Evolutionary conservation across 2,113 vertebrate genomes (phyloP), one percentile per base, ranked within the genome.

Genomic region (Gymnogyps californianus): DNA sequence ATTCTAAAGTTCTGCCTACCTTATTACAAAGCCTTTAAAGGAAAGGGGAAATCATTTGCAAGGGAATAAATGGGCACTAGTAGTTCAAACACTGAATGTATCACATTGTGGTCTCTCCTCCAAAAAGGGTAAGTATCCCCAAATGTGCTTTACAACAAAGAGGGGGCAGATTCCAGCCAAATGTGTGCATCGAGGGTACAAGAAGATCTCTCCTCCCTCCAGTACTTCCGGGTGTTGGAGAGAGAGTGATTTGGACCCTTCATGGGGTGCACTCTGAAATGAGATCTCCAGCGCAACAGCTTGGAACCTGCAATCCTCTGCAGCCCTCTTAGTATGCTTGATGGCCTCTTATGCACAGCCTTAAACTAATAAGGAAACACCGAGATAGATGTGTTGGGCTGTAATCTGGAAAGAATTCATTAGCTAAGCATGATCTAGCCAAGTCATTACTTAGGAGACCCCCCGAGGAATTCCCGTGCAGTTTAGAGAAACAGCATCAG

Each of bases 11-110:
- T 93, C 76, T 96, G 52, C 92, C 83, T 89, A 76, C 79, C 70
- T 95, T 91, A 83, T 94, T 97, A 92, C 47, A 92, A 97, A 87
- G 28, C 47, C 82, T 90, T 92, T 95, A 86, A 96, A 96, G 70
- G 34, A 91, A 95, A 83, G 12, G 19, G 24, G 11, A 78, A 90
- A 90, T 75, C 2, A 76, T 80, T 80, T 71, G 18, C 59, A 69
- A 72, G 51, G 8, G 28, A 87, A 74, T 17, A 91, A 89, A 42
- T 8, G 12, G 34, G 19, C 25, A 42, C 1, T 2, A 52, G 49
- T 34, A 90, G 11, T 59, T 66, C 32, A 74, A 79, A 82, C 25
- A 58, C 21, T 17, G 22, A 87, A 49, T 32, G 10, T 20, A 69
- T 58, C 20, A 1, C 22, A 34, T 28, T 46, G 28, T 46, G 12